phyloP scores from a whole-genome alignment of 2,888 invertebrate genomes.

The Cataglyphis rosenhaueri region DNA sequence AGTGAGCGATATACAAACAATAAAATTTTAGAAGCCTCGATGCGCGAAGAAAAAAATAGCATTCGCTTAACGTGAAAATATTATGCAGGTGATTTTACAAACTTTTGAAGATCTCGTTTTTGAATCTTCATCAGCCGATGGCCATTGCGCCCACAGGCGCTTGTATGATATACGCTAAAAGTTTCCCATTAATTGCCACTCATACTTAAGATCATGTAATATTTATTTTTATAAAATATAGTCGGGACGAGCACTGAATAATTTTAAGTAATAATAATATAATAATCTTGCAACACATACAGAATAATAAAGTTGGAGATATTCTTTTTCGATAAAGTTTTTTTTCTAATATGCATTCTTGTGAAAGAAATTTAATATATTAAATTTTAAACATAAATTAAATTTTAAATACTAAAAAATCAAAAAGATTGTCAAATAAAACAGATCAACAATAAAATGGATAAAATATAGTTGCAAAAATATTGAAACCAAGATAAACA shows the following conservation, averaged over 20 bases:
- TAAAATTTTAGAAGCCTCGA: neutral
- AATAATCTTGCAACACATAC: neutral
- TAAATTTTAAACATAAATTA: neutral
- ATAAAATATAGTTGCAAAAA: neutral
- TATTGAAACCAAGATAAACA: neutral
- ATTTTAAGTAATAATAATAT: neutral
- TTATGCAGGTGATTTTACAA: constrained; percentile 54
- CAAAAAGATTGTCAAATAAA: neutral
- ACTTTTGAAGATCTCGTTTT: constrained; percentile 56
- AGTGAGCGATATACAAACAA: neutral
- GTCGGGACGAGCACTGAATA: neutral
- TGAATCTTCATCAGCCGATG: constrained; percentile 36
- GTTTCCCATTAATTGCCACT: constrained; percentile 53
- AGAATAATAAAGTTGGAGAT: neutral
- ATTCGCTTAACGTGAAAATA: constrained; percentile 24
- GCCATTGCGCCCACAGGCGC: constrained; percentile 60
- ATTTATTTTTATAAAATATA: neutral
- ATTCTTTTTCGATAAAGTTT: neutral
- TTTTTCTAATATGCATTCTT: neutral
- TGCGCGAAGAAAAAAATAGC: neutral
- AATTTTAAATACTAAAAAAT: neutral
- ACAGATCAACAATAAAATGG: neutral
- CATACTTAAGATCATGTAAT: constrained; percentile 52
- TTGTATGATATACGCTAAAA: constrained; percentile 62
- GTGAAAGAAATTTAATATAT: neutral